A percentile compares a stretch with the other conserved stretches of the same genome.
These are phyloP conservation scores for Nomada ferruginata DNA, from an alignment of 2,888 invertebrate genomes.

Conservation along the genomic window DNA sequence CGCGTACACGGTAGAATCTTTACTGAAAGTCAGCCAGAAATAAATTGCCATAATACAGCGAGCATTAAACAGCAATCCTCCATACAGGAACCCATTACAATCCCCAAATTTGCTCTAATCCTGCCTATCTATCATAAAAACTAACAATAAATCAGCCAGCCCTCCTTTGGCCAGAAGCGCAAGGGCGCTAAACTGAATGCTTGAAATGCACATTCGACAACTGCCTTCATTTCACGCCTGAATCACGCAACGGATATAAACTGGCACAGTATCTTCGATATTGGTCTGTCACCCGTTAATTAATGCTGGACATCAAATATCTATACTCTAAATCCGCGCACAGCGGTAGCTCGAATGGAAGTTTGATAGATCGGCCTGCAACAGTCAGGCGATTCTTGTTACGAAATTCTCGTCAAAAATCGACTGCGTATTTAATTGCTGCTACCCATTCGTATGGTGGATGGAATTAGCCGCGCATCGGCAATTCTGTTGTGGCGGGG, in stretches of 20 bases:
- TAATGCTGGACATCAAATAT: slow-evolving; percentile 31
- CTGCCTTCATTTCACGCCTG: neutral
- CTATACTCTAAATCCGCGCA: slow-evolving; percentile 31
- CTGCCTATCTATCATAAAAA: neutral
- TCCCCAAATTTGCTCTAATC: neutral
- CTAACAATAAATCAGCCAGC: neutral
- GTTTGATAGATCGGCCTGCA: slow-evolving; percentile 53
- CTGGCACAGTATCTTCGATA: slow-evolving; percentile 24
- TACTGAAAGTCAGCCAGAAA: neutral
- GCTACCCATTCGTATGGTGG: slow-evolving; percentile 25
- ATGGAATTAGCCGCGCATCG: slow-evolving; percentile 35
- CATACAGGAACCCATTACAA: neutral
- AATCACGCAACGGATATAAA: neutral
- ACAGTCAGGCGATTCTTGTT: slow-evolving; percentile 25
- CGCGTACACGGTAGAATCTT: neutral
- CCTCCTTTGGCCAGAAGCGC: neutral
- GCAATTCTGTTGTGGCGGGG: slow-evolving; percentile 42
- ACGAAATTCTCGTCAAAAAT: too few species aligned
- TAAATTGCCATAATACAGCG: neutral
- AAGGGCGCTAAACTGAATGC: neutral
- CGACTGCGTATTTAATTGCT: neutral
- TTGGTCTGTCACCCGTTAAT: slow-evolving; percentile 51
- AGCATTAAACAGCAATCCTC: neutral
- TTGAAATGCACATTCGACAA: neutral
- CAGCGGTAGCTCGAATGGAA: slow-evolving; percentile 9